phyloP scores from a whole-genome alignment of 2,888 invertebrate genomes.

The Alentia gelatinosa region DNA sequence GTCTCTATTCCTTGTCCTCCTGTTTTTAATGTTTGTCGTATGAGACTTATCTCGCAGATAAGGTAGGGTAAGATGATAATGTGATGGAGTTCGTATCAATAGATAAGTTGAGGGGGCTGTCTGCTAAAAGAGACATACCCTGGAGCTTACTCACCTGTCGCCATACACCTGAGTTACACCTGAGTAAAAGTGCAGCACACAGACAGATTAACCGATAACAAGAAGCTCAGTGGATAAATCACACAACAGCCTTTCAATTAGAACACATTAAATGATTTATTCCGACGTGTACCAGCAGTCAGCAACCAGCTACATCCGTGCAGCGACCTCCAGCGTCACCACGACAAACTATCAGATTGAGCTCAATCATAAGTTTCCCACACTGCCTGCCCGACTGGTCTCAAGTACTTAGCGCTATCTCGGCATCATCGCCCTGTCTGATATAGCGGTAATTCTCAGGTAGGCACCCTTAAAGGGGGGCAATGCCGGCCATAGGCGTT shows the following conservation, averaged over 20 bases:
- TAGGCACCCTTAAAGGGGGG: not conserved
- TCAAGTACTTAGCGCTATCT: too few species aligned
- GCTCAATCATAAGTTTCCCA: not conserved
- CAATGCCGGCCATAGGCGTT: not conserved
- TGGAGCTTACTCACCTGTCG: conserved; percentile 1
- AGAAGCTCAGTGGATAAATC: not conserved
- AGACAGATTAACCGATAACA: conserved; percentile 1
- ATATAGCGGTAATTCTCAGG: not conserved
- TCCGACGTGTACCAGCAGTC: not conserved
- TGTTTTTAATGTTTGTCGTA: too few species aligned
- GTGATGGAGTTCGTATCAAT: too few species aligned
- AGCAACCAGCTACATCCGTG: not conserved
- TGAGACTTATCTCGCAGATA: too few species aligned
- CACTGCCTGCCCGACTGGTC: not conserved
- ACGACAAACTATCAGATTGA: not conserved
- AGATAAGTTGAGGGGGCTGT: too few species aligned
- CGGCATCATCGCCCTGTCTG: too few species aligned
- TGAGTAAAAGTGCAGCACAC: too few species aligned
- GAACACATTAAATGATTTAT: not conserved
- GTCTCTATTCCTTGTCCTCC: too few species aligned
- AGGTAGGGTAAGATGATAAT: too few species aligned
- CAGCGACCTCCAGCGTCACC: not conserved
- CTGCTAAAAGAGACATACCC: too few species aligned
- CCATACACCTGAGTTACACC: not conserved
- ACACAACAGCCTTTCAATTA: not conserved